A percentile compares a stretch with the other conserved stretches of the same genome.
phyloP scores from a whole-genome alignment of 2,113 vertebrate genomes.

The Illadopsis cleaveri region DNA sequence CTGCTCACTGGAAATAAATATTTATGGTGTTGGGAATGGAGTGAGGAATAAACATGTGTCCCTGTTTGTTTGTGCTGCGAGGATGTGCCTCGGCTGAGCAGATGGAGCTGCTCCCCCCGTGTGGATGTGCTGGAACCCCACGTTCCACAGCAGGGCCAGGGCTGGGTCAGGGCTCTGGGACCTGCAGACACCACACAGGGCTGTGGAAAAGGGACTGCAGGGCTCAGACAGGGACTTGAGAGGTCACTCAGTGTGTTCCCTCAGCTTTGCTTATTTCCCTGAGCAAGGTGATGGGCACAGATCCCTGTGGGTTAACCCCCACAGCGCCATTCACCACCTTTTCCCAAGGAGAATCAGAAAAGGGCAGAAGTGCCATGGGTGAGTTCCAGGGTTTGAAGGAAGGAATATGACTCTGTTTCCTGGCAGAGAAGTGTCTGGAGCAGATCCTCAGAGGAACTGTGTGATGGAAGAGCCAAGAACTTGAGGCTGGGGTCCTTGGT shows the following conservation, averaged over 20 bases:
- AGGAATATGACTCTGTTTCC: neutral
- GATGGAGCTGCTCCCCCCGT: neutral
- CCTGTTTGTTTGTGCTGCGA: neutral
- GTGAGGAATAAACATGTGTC: conserved; percentile 25
- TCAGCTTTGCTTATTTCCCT: neutral
- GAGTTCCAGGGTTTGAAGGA: neutral
- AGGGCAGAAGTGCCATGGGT: neutral
- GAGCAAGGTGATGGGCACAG: neutral
- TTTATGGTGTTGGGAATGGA: neutral
- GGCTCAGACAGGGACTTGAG: accelerated
- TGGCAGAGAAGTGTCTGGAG: neutral
- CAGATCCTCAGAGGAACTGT: neutral
- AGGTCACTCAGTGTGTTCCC: accelerated
- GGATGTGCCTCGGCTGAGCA: neutral
- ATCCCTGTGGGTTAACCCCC: neutral
- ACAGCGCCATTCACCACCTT: neutral
- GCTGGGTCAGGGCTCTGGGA: neutral
- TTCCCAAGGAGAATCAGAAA: neutral
- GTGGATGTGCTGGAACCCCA: neutral
- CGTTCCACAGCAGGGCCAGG: accelerated
- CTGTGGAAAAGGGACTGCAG: neutral
- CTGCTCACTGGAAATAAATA: conserved; percentile 41
- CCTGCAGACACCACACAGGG: accelerated
- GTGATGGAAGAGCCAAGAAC: accelerated
- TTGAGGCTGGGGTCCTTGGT: neutral